Evolutionary conservation across 64 coral and sea anemone genomes (phyloP).

Genomic region (Catalaphyllia jardinei): DNA sequence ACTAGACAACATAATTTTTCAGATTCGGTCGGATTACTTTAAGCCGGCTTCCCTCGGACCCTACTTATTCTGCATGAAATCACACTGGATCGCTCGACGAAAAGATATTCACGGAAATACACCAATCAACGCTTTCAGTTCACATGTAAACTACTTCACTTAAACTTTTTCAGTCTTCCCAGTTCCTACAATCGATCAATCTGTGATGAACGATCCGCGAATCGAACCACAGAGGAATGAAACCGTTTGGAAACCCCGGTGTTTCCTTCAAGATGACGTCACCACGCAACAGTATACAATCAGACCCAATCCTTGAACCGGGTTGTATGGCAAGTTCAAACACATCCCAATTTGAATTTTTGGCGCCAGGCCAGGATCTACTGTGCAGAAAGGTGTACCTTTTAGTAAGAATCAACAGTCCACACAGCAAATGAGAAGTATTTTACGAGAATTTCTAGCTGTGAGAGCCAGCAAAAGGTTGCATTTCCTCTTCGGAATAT

Average conservation of each 20-base stretch:
- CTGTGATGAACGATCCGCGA: background rate
- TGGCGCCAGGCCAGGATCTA: background rate
- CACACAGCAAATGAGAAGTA: too few relatives aligned
- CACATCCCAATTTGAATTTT: background rate
- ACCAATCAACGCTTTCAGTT: background rate
- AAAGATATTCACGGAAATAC: background rate
- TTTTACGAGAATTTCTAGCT: too few relatives aligned
- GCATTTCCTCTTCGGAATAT: too few relatives aligned
- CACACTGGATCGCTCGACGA: background rate
- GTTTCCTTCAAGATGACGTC: slow-evolving; percentile 24
- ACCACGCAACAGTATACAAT: slow-evolving; percentile 33
- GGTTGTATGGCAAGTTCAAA: slow-evolving; percentile 30
- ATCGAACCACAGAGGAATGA: background rate
- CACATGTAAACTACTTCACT: background rate
- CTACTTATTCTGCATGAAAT: background rate
- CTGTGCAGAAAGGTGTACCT: background rate
- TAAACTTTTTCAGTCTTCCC: background rate
- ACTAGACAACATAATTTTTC: slow-evolving; percentile 6
- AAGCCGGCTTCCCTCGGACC: background rate
- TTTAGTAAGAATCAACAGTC: too few relatives aligned
- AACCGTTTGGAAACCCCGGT: slow-evolving; percentile 2
- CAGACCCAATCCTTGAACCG: background rate
- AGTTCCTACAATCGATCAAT: too few relatives aligned
- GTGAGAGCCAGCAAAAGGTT: too few relatives aligned
- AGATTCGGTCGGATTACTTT: background rate